Evolutionary conservation across 2,888 invertebrate genomes (phyloP).

Genomic region (Lepidocyrtinus sp.): DNA sequence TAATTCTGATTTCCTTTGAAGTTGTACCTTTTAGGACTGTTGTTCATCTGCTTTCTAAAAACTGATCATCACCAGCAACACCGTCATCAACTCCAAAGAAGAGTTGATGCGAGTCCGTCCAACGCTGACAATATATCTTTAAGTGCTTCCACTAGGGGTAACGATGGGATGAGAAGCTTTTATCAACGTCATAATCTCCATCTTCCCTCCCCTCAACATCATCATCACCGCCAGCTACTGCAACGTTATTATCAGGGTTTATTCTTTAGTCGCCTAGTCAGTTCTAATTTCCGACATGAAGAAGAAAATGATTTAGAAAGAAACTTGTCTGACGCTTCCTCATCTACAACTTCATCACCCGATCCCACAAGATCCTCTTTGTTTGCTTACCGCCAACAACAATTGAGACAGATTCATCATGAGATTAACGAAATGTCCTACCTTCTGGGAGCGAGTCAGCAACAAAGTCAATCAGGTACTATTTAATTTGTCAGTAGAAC

Average conservation of each 20-base stretch:
- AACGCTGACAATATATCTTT: conserved; percentile 50
- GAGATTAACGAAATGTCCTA: conserved; percentile 63
- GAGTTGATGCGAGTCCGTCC: conserved; percentile 49
- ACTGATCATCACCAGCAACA: conserved; percentile 26
- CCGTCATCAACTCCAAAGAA: not conserved
- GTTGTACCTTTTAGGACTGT: conserved; percentile 56
- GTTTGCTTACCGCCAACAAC: conserved; percentile 59
- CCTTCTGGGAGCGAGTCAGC: conserved; percentile 52
- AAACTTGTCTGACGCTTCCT: not conserved
- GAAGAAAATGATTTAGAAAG: conserved; percentile 23
- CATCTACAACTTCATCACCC: conserved; percentile 23
- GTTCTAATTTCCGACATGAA: conserved; percentile 41
- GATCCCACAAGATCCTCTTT: conserved; percentile 55
- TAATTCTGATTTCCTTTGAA: no score
- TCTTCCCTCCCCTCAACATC: not conserved
- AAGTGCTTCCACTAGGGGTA: conserved; percentile 39
- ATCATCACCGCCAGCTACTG: conserved; percentile 11
- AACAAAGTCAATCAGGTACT: conserved; percentile 47
- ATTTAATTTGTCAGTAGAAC: conserved; percentile 13
- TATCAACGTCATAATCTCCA: conserved; percentile 45
- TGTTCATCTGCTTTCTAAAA: conserved; percentile 55
- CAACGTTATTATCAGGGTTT: conserved; percentile 33
- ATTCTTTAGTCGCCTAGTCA: conserved; percentile 39
- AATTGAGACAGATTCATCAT: conserved; percentile 62
- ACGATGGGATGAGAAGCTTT: conserved; percentile 45